Conservation (phyloP, 2,797 vertebrate species). For the Rhinophrynus dorsalis region DNA sequence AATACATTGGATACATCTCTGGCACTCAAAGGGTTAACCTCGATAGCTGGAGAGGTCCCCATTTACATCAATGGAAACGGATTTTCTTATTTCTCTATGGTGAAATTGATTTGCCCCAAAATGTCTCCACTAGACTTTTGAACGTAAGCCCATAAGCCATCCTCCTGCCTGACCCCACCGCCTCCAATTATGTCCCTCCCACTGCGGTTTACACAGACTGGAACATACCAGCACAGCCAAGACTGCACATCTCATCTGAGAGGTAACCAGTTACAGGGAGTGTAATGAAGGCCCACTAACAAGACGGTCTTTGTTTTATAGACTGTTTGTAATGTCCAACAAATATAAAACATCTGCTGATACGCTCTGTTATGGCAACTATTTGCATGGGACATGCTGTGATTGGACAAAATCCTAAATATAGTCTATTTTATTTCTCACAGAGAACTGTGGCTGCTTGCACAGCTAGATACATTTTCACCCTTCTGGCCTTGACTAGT, state of each 20-base stretch:
- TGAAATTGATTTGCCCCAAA: too few relatives aligned
- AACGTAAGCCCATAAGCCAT: too few relatives aligned
- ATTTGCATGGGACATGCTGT: not conserved
- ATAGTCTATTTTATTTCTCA: not conserved
- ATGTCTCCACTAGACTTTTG: too few relatives aligned
- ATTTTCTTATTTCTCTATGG: too few relatives aligned
- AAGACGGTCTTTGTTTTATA: conserved; percentile 21
- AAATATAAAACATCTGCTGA: conserved; percentile 29
- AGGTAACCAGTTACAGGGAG: conserved; percentile 28
- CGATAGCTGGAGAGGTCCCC: too few relatives aligned
- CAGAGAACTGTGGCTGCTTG: not conserved
- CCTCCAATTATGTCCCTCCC: not conserved
- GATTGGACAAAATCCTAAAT: not conserved
- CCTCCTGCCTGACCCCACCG: too few relatives aligned
- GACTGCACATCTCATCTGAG: not conserved
- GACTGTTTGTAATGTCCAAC: conserved; percentile 11
- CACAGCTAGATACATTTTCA: too few relatives aligned
- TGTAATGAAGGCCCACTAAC: conserved; percentile 29
- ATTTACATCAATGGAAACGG: too few relatives aligned
- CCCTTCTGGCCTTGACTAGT: too few relatives aligned
- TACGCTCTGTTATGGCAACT: conserved; percentile 10
- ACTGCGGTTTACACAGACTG: not conserved
- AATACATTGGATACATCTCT: too few relatives aligned
- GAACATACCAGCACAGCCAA: not conserved
- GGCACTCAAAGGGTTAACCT: too few relatives aligned